Evolutionary conservation across 2,888 invertebrate genomes (phyloP).

Genomic region (Dione vanillae): DNA sequence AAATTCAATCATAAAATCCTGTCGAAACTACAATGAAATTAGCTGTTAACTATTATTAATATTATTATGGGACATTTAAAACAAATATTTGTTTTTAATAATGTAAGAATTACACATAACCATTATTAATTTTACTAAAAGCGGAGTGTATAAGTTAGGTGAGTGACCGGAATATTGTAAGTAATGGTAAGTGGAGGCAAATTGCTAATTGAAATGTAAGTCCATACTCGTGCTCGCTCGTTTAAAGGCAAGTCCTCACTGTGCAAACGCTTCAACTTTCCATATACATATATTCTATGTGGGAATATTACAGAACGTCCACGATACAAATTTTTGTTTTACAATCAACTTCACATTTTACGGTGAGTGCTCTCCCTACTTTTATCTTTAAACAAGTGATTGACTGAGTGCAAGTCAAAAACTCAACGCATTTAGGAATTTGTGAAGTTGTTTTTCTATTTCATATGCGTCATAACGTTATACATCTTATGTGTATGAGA

Average conservation of each 20-base stretch:
- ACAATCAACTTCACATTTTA: conserved; percentile 44
- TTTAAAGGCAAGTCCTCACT: conserved; percentile 39
- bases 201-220: conserved; percentile 52
- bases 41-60: background rate
- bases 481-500: background rate
- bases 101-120: conserved; percentile 15
- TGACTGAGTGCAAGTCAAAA: conserved; percentile 34
- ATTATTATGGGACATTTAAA: background rate
- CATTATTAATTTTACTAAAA: conserved; percentile 34
- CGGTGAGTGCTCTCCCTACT: conserved; percentile 40
- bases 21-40: background rate
- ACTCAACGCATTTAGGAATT: conserved; percentile 27
- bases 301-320: conserved; percentile 33
- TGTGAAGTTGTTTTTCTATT: conserved; percentile 18
- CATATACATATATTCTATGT: conserved; percentile 28
- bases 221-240: conserved; percentile 45
- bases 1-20: conserved; percentile 11
- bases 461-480: background rate
- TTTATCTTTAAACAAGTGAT: conserved; percentile 23
- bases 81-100: conserved; percentile 21
- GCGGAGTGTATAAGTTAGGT: conserved; percentile 46
- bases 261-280: conserved; percentile 21
- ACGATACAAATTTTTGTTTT: conserved; percentile 37
- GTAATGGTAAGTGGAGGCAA: conserved; percentile 49
- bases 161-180: conserved; percentile 52